phyloP scores from a whole-genome alignment of 2,888 invertebrate species.

The Platycheirus rosarum region DNA sequence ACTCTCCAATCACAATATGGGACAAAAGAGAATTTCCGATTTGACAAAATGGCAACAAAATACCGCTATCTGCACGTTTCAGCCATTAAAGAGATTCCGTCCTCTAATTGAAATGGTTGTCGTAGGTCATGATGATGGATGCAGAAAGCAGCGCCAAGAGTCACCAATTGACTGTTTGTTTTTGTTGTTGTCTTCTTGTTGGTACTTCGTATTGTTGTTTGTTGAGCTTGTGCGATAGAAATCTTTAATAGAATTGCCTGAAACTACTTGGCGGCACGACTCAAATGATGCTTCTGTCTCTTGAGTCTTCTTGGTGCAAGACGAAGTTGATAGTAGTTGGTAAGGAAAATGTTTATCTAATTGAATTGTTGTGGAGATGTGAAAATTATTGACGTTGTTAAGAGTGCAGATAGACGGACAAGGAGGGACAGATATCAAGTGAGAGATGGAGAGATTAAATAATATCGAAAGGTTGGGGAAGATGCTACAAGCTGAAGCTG shows the following conservation, averaged over 20 bases:
- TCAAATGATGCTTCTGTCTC: conserved; percentile 23
- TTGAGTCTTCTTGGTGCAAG: conserved; percentile 36
- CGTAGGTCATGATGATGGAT: conserved; percentile 69
- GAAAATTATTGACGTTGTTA: conserved; percentile 57
- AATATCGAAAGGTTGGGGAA: background rate
- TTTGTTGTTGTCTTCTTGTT: conserved; percentile 31
- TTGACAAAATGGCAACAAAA: conserved; percentile 4
- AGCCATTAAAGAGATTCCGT: conserved; percentile 42
- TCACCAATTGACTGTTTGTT: conserved; percentile 45
- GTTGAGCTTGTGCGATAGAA: conserved; percentile 40
- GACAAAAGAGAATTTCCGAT: background rate
- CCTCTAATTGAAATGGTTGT: conserved; percentile 61
- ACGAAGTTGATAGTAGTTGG: conserved; percentile 1
- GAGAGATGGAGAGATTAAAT: conserved; percentile 2
- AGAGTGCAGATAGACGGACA: background rate
- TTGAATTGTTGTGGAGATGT: conserved; percentile 64
- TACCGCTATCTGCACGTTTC: conserved; percentile 28
- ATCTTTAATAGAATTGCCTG: conserved; percentile 45
- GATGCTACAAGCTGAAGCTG: conserved; percentile 18
- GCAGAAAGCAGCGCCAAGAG: conserved; percentile 54
- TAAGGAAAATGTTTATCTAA: conserved; percentile 51
- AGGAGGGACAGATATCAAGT: background rate
- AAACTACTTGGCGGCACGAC: conserved; percentile 54
- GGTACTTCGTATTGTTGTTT: conserved; percentile 12
- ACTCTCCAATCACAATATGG: conserved; percentile 1